A percentile compares a stretch with the other conserved stretches of the same genome.
Evolutionary conservation across 2,888 invertebrate species (phyloP).

Genomic region (Polymixis flavicincta): DNA sequence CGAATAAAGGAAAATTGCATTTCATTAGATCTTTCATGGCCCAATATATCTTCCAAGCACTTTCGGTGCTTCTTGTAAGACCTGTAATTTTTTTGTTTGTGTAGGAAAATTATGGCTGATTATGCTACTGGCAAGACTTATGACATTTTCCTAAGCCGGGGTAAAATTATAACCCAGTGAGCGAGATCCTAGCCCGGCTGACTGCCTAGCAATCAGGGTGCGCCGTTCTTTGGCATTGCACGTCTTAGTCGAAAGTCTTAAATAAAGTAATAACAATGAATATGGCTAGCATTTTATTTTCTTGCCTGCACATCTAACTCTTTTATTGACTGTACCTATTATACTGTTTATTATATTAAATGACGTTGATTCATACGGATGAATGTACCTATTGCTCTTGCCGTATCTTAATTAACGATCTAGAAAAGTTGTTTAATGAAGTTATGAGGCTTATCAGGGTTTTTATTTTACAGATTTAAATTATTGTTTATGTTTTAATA

Average conservation of each 20-base stretch:
- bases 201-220: neutral
- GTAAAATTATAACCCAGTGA: neutral
- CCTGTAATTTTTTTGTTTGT: no score
- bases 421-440: conserved; percentile 36
- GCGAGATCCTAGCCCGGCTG: no score
- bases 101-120: no score
- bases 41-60: no score
- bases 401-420: conserved; percentile 43
- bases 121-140: no score
- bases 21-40: no score
- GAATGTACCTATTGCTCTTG: conserved; percentile 12
- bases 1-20: no score
- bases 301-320: neutral
- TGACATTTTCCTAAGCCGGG: neutral
- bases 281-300: no score
- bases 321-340: conserved; percentile 10
- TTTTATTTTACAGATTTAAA: conserved; percentile 33
- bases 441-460: conserved; percentile 16
- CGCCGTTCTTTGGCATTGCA: neutral
- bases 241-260: neutral
- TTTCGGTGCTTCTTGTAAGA: no score
- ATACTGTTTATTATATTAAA: conserved; percentile 29
- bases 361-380: conserved; percentile 20
- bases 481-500: conserved; percentile 8
- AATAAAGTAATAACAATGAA: neutral